These are phyloP conservation scores for Julus scandinavius DNA, from an alignment of 2,888 invertebrate species.

Conservation along the genomic window DNA sequence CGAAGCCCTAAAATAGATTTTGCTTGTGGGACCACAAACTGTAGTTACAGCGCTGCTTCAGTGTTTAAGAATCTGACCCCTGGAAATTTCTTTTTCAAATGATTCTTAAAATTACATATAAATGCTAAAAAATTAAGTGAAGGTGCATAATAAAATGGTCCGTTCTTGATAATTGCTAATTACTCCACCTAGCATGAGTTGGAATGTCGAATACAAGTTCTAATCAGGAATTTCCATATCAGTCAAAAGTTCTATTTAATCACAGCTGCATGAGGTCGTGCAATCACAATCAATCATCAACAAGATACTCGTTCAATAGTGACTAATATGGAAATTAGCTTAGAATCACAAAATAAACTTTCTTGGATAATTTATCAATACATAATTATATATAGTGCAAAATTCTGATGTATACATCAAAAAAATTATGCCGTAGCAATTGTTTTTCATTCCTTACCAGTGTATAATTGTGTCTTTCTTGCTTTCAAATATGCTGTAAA, in stretches of 20 bases:
- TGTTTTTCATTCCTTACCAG: neutral
- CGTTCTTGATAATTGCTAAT: neutral
- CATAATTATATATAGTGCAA: neutral
- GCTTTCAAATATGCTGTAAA: slow-evolving; percentile 26
- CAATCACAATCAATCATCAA: neutral
- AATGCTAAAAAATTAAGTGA: neutral
- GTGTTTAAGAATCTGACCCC: too few relatives aligned
- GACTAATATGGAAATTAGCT: neutral
- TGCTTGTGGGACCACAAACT: too few relatives aligned
- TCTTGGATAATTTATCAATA: neutral
- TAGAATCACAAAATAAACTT: neutral
- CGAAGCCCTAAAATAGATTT: too few relatives aligned
- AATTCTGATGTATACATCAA: neutral
- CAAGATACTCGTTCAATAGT: neutral
- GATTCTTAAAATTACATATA: too few relatives aligned
- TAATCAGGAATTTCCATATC: neutral
- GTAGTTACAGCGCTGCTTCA: too few relatives aligned
- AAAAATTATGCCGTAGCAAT: neutral
- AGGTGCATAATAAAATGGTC: neutral
- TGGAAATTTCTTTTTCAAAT: too few relatives aligned
- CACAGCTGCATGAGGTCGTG: neutral
- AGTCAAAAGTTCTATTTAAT: neutral
- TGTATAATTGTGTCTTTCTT: neutral
- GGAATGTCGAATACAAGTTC: neutral
- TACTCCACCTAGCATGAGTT: neutral